Evolutionary conservation across 2,888 invertebrate species (phyloP), one percentile per base, ranked within the genome.

Genomic region (Myopa testacea): DNA sequence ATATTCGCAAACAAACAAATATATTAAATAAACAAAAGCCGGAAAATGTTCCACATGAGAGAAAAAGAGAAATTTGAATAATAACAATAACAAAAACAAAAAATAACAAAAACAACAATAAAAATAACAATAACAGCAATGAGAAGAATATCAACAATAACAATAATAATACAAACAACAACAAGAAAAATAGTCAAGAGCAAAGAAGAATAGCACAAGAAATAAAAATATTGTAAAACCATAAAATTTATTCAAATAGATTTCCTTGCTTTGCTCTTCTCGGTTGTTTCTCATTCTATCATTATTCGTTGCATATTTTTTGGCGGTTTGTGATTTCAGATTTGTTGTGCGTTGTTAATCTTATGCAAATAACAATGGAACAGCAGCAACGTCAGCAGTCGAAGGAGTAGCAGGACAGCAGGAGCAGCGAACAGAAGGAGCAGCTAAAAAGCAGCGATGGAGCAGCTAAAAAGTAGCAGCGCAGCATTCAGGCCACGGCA

Each of bases 211-310:
- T 8, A 37, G 65, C 38, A 4, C 65, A 65, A 70, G 70, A 34
- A 70, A 55, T 19, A 40, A 37, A 70, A 55, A 70, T 70, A 55
- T 72, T 60, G 16, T 38, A 55, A 72, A 60, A 55, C 26, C 38
- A 55, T 67, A 45, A 69, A 75, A 69, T 75, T 69, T 69, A 75
- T 75, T 69, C 58, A 69, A 75, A 75, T 68, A 75, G 60, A 58
- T 75, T 75, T 69, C 40, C 10, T 3, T 55, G 1, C 37, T 65
- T 7, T 60, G 40, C 38, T 52, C 37, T 52, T 45, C 16, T 69
- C n/a, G 14, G 16, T 75, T 68, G 26, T 62, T 60, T 14, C 6
- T 50, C 40, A 34, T 50, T 55, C 65, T 4, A 62, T 62, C 12
- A 34, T 62, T 12, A 34, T 50, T 73, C 68, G 68, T 75, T 68